Conservation (phyloP, 1,140 invertebrate species). For the Heliothis virescens region DNA sequence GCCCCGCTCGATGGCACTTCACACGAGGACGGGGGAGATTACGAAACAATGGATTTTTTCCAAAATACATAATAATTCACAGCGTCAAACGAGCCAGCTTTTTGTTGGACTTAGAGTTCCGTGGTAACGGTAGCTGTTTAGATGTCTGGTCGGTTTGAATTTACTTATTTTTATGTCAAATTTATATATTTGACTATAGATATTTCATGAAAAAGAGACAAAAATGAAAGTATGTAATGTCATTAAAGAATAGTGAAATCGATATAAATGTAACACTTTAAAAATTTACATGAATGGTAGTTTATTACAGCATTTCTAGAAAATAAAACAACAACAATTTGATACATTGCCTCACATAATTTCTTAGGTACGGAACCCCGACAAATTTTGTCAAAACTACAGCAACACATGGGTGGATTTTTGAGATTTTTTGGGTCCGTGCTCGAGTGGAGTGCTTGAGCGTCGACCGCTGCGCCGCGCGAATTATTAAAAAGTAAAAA, state of each 20-base stretch:
- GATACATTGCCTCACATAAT: too few relatives aligned
- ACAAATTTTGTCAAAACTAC: constrained; percentile 68
- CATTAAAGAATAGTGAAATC: too few relatives aligned
- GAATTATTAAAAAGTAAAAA: constrained; percentile 83
- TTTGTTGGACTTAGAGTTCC: constrained; percentile 74
- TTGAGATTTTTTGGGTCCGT: constrained; percentile 82
- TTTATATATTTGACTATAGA: too few relatives aligned
- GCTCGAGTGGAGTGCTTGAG: constrained; percentile 74
- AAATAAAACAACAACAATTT: too few relatives aligned
- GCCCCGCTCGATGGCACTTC: constrained; percentile 73
- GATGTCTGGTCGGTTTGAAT: neutral
- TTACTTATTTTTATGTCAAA: too few relatives aligned
- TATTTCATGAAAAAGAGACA: too few relatives aligned
- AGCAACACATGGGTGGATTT: constrained; percentile 80
- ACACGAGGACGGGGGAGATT: constrained; percentile 78
- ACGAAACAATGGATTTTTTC: constrained; percentile 83
- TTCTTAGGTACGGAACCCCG: constrained; percentile 67
- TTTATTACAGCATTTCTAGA: too few relatives aligned
- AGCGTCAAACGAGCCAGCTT: constrained; percentile 77
- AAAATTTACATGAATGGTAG: too few relatives aligned
- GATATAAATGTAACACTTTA: too few relatives aligned
- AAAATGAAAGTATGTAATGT: too few relatives aligned
- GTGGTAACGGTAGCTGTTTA: neutral
- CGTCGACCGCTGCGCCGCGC: constrained; percentile 71
- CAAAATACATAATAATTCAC: constrained; percentile 84